Evolutionary conservation across 1,140 invertebrate species (phyloP), one percentile per base, ranked within the genome.

Genomic region (Xylocopa sonorina): DNA sequence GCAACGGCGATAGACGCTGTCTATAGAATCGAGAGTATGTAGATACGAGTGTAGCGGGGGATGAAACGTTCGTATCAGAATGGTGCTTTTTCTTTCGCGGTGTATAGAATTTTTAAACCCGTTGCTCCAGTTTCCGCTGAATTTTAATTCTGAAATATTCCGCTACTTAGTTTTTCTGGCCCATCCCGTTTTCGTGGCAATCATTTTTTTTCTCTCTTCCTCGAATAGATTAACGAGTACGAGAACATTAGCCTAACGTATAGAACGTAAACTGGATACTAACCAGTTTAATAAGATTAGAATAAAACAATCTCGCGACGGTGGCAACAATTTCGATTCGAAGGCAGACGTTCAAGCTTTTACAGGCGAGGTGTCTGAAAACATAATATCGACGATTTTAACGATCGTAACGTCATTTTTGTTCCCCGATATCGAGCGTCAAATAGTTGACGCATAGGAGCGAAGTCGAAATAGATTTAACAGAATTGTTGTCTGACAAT

Each of bases 61-160:
- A 78, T 67, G 73, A 83, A 81, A 83, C 78, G 82, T 64, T 46
- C 60, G 55, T 64, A 46, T 18, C 10, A n/a, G 73, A 81, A 48
- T 71, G 75, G 67, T 73, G 68, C 80, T 78, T 66, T 48, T 55
- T 50, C 63, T 79, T 50, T 66, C 48, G 77, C 51, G 68, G 74
- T 64, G 41, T 48, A 69, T 51, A 41, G 68, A 63, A 55, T 81
- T 84, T 78, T 84, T 74, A 83, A 84, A 84, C 75, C 64, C 68
- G 68, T 64, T 74, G 76, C 41, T 81, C 82, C 55, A 84, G 62
- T 84, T 84, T 55, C 76, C 46, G 34, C 48, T 78, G 81, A 84
- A 84, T 84, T 83, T 84, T 83, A 77, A 84, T 83, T 81, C 57
- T 51, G 78, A 74, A 69, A 84, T 68, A 79, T 82, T 79, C 21